Conservation (phyloP, 2,797 vertebrate species). For the Tauraco hartlaubi region DNA sequence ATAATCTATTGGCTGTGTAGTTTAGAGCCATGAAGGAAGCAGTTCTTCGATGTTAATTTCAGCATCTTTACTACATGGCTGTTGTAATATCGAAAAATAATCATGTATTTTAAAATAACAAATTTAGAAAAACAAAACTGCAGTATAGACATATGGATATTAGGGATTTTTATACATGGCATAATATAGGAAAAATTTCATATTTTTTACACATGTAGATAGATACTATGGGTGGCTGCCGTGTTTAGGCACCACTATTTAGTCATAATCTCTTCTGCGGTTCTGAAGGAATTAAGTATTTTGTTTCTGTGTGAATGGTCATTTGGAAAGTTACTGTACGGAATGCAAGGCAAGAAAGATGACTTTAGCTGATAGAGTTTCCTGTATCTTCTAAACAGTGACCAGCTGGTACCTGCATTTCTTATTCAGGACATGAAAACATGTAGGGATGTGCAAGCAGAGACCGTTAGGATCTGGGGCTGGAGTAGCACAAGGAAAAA, state of each 20-base stretch:
- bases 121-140: background rate
- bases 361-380: background rate
- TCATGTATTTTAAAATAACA: background rate
- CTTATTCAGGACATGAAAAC: background rate
- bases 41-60: background rate
- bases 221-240: background rate
- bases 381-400: background rate
- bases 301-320: background rate
- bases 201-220: background rate
- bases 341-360: background rate
- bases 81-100: background rate
- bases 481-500: background rate
- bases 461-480: background rate
- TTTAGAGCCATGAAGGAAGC: background rate
- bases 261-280: background rate
- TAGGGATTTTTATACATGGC: background rate
- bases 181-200: background rate
- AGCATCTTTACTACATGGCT: background rate
- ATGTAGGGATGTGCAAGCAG: fast-evolving
- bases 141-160: background rate
- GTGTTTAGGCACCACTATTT: background rate
- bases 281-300: background rate
- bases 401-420: background rate
- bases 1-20: background rate
- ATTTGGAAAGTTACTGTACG: background rate